phyloP scores from a whole-genome alignment of 2,113 vertebrate species.

The Telmatochromis sp. region DNA sequence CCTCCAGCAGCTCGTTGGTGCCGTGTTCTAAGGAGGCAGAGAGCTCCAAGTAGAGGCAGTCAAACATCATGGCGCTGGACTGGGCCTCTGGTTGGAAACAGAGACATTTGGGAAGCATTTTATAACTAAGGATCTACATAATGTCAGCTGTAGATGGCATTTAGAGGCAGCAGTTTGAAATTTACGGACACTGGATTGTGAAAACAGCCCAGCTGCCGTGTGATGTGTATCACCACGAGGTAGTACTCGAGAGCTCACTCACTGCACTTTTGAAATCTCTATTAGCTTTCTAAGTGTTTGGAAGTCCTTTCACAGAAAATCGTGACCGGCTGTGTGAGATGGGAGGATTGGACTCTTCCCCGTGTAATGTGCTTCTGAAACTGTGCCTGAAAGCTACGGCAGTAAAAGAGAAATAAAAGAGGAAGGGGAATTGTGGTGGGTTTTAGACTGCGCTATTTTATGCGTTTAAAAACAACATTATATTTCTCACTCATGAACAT shows the following conservation, averaged over 20 bases:
- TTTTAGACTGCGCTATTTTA: neutral
- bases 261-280: neutral
- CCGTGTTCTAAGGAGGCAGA: conserved; percentile 85
- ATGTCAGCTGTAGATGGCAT: neutral
- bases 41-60: conserved; percentile 84
- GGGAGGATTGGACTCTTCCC: neutral
- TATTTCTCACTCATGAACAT: neutral
- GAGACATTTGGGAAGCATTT: neutral
- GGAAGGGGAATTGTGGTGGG: neutral
- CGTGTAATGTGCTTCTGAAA: neutral
- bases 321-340: neutral
- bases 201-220: neutral
- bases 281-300: neutral
- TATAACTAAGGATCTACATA: neutral
- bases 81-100: conserved; percentile 68
- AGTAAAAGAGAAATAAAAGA: neutral
- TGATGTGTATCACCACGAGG: neutral
- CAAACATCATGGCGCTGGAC: conserved; percentile 79
- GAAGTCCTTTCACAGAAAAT: neutral
- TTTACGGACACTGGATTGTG: neutral
- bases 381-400: neutral
- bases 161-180: neutral
- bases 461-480: neutral
- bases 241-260: neutral
- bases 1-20: conserved; percentile 82